Base-by-base conservation (phyloP, 53 echinoderm and acorn worm genomes). In the Glandiceps talaboti region DNA sequence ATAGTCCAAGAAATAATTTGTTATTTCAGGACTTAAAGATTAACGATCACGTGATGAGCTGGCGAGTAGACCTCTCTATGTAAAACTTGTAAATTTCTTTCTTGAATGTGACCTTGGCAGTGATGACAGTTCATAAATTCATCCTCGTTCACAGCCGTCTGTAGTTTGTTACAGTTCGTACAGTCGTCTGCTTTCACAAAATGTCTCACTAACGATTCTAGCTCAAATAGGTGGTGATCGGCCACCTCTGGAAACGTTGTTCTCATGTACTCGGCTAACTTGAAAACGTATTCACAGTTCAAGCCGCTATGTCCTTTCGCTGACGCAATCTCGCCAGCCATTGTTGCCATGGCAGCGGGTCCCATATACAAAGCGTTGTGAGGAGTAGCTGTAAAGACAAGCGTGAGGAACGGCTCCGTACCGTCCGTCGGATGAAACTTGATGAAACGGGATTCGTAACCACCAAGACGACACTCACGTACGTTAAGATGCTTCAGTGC, bases 211-310 rank as follows among this genome's bases (percentile, higher is more conserved):
- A 76, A 75, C 1, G 76, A 74, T 33, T 88, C 88, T 1, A 95
- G 75, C 74, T 92, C 88, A 32, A 84, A 90, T 45, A 95, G 77
- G 76, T 95, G 92, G 1, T 88, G 76, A 73, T 95, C 95, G 14
- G 82, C 79, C 10, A 88, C 95, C 14, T 88, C 88, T 0, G 95
- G 95, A 0, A 95, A 84, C 30, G 78, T 79, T 79, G 88, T 80
- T 75, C 86, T 82, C 82, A 95, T 92, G 75, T 87, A 92, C 74
- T 95, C 88, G 26, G 89, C 92, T 26, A 95, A 76, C 31, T 88
- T 88, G 85, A 90, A 92, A 29, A 95, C 77, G 76, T 95, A 95
- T 75, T 95, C 95, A 27, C 84, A 77, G 31, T 95, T 95, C 31
- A 88, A 86, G 14, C 95, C 95, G 1, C 88, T 84, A 31, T 75